These are phyloP conservation scores for Drosophila macrothrix DNA, from an alignment of 2,888 invertebrate genomes.

Conservation along the genomic window DNA sequence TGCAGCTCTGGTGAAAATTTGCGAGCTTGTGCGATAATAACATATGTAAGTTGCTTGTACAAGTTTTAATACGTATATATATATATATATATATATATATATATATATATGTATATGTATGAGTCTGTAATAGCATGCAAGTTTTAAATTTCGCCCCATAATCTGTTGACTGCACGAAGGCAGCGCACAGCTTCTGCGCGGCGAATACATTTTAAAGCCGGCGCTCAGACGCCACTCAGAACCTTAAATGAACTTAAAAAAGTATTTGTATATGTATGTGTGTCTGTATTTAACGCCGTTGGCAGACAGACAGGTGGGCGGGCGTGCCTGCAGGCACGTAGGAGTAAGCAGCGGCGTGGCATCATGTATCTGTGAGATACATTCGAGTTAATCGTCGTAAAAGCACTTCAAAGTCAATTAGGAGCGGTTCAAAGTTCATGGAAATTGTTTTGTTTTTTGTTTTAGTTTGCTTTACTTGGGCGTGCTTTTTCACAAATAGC, in stretches of 20 bases:
- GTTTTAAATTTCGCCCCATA: conserved; percentile 71
- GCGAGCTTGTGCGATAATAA: conserved; percentile 80
- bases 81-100: background rate
- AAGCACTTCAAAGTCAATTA: conserved; percentile 72
- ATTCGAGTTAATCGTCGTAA: conserved; percentile 71
- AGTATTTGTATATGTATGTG: conserved; percentile 21
- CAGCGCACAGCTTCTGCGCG: conserved; percentile 5
- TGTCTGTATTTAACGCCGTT: conserved; percentile 19
- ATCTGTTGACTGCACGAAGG: conserved; percentile 52
- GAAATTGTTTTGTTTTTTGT: conserved; percentile 43
- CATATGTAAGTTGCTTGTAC: conserved; percentile 75
- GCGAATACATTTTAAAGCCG: conserved; percentile 55
- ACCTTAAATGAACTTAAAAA: conserved; percentile 74
- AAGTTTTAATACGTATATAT: conserved; percentile 10
- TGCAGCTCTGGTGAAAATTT: conserved; percentile 72
- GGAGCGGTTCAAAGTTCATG: conserved; percentile 59
- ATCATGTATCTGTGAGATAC: conserved; percentile 57
- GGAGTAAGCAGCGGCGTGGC: conserved; percentile 11
- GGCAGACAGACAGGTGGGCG: background rate
- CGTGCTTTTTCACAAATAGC: conserved; percentile 5
- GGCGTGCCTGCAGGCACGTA: background rate
- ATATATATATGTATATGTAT: background rate
- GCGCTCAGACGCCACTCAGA: conserved; percentile 53
- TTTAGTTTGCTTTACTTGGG: conserved; percentile 16
- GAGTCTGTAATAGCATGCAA: conserved; percentile 42